A percentile compares a stretch with the other conserved stretches of the same genome.
Conservation (phyloP, 2,113 vertebrate species). For the Mungos mungo region DNA sequence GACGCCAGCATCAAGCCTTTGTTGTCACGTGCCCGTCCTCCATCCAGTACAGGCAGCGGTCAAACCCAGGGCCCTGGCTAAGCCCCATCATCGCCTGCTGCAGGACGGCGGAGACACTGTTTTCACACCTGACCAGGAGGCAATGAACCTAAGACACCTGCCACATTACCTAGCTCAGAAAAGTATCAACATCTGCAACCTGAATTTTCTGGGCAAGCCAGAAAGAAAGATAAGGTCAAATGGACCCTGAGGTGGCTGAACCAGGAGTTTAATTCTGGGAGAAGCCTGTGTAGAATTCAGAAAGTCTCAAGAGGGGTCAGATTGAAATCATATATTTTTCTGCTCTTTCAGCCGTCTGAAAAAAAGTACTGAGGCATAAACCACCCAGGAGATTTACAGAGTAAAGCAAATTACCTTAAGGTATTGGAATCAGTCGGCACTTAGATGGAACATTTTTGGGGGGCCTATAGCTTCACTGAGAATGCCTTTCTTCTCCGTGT, state of each 20-base stretch:
- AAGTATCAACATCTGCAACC: not conserved
- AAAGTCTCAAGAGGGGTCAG: not conserved
- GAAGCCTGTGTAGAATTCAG: conserved; percentile 50
- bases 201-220: not conserved
- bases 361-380: not conserved
- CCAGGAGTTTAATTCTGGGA: conserved; percentile 26
- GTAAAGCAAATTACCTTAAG: not conserved
- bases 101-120: not conserved
- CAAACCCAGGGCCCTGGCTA: too few species aligned
- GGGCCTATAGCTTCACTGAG: not conserved
- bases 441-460: not conserved
- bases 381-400: conserved; percentile 12
- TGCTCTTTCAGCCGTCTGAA: not conserved
- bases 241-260: not conserved
- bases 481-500: not conserved
- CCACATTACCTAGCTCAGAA: not conserved
- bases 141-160: not conserved
- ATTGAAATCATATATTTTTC: not conserved
- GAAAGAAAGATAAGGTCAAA: not conserved
- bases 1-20: not conserved
- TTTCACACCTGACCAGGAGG: not conserved
- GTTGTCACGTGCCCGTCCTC: not conserved
- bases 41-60: not conserved
- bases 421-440: not conserved
- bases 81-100: not conserved